These are phyloP conservation scores for Neopelma chrysocephalum DNA, from an alignment of 2,797 vertebrate species.

Conservation along the genomic window DNA sequence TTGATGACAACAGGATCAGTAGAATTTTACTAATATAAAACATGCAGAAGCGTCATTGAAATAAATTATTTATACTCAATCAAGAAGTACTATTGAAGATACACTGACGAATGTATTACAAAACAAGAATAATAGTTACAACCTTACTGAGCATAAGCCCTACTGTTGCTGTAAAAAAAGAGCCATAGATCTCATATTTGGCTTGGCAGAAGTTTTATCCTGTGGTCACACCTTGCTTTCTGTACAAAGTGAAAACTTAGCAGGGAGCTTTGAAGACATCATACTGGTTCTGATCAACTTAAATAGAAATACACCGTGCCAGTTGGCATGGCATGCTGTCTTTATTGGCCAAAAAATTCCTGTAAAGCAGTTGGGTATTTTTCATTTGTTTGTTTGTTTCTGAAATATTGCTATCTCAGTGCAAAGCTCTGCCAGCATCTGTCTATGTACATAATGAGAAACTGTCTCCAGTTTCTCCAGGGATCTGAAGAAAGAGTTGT, in stretches of 20 bases:
- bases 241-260: not conserved
- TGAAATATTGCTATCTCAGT: not conserved
- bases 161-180: not conserved
- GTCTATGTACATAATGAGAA: not conserved
- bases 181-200: not conserved
- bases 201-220: not conserved
- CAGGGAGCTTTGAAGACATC: not conserved
- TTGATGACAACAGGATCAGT: not conserved
- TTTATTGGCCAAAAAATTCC: not conserved
- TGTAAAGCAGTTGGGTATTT: not conserved
- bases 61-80: not conserved
- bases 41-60: not conserved
- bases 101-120: not conserved
- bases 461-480: not conserved
- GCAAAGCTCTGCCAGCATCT: not conserved
- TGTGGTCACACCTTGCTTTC: not conserved
- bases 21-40: not conserved
- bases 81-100: not conserved
- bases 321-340: not conserved
- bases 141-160: not conserved
- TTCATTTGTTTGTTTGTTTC: not conserved
- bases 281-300: not conserved
- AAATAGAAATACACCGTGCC: not conserved
- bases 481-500: not conserved
- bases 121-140: not conserved